A percentile compares a stretch with the other conserved stretches of the same genome.
Conservation (phyloP, 2,113 vertebrate species). For the Hyla sarda region DNA sequence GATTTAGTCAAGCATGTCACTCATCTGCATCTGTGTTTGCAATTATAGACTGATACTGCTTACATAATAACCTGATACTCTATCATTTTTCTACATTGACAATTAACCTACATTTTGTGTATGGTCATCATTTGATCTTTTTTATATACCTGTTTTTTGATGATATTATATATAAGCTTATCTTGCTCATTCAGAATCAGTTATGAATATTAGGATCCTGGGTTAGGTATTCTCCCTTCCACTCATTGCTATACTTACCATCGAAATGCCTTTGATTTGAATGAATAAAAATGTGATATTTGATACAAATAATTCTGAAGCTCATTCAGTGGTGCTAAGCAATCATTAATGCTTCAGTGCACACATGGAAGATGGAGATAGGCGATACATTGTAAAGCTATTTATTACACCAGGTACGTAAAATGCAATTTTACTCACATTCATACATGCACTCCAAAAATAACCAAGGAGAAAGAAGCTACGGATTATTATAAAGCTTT, state of each 20-base stretch:
- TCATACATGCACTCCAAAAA: constrained; percentile 20
- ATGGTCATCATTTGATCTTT: neutral
- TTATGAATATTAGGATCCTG: constrained; percentile 13
- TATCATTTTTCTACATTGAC: neutral
- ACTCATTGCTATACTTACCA: neutral
- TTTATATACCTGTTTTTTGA: neutral
- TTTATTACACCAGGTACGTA: constrained; percentile 34
- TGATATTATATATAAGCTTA: constrained; percentile 4
- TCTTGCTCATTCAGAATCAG: neutral
- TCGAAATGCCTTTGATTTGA: constrained; percentile 21
- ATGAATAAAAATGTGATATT: constrained; percentile 31
- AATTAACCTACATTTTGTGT: no score
- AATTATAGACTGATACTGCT: neutral
- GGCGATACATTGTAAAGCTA: constrained; percentile 28
- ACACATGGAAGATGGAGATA: constrained; percentile 6
- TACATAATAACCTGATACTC: neutral
- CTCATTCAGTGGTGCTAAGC: constrained; percentile 23
- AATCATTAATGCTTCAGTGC: constrained; percentile 38
- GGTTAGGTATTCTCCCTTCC: neutral
- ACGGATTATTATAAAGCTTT: neutral
- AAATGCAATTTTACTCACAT: constrained; percentile 30
- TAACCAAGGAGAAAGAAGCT: neutral
- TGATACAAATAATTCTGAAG: constrained; percentile 43
- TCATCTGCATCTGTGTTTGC: neutral
- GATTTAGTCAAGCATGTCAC: no score